Evolutionary conservation across 2,113 vertebrate genomes (phyloP).

Genomic region (Brevimyrus niger): DNA sequence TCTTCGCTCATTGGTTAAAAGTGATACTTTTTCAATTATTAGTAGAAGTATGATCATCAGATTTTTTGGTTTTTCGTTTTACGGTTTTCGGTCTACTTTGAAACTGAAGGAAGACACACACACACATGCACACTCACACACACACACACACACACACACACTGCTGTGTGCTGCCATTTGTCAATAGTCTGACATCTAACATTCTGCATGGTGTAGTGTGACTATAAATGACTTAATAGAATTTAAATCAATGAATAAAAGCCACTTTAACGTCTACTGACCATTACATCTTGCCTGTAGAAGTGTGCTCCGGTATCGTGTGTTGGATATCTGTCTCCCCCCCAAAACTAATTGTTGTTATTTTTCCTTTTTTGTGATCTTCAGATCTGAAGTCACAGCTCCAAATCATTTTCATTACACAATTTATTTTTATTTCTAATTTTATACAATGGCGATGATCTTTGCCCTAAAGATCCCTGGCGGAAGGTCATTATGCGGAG

Average conservation of each 20-base stretch:
- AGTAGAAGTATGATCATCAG: neutral
- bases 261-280: slow-evolving; percentile 34
- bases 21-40: neutral
- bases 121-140: too few relatives aligned
- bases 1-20: neutral
- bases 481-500: slow-evolving; percentile 8
- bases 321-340: slow-evolving; percentile 49
- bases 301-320: slow-evolving; percentile 34
- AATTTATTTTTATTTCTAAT: neutral
- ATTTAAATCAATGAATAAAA: slow-evolving; percentile 26
- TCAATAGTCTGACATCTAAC: neutral
- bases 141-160: neutral
- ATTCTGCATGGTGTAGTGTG: neutral
- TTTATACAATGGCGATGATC: neutral
- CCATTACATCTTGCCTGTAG: slow-evolving; percentile 41
- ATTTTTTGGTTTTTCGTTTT: neutral
- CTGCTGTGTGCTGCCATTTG: neutral
- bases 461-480: neutral
- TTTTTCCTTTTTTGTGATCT: slow-evolving; percentile 33
- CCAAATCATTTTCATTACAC: neutral
- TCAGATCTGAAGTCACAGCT: slow-evolving; percentile 12
- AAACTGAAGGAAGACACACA: neutral
- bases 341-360: neutral
- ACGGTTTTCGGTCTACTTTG: neutral
- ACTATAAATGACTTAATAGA: slow-evolving; percentile 9